Conservation (phyloP, 1,140 invertebrate genomes). For the Bursaphelenchus mucronatus region DNA sequence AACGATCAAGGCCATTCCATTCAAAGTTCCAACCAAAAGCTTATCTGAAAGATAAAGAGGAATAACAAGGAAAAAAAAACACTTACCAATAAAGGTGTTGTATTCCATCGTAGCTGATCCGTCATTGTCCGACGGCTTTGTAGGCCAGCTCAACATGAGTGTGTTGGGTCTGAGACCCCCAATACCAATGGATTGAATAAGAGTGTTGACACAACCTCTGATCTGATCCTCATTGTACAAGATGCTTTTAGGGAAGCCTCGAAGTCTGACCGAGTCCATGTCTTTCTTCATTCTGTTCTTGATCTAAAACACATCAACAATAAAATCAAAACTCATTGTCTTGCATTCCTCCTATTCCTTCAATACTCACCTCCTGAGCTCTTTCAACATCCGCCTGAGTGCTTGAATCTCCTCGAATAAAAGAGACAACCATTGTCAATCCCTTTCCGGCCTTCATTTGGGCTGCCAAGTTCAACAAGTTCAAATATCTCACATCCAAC, state of each 20-base stretch:
- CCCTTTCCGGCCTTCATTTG: constrained; percentile 68
- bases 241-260: constrained; percentile 55
- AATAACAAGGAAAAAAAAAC: background rate
- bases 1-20: constrained; percentile 58
- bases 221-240: constrained; percentile 62
- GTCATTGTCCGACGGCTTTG: constrained; percentile 69
- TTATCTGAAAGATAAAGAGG: constrained; percentile 38
- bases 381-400: constrained; percentile 37
- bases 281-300: constrained; percentile 54
- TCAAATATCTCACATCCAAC: constrained; percentile 54
- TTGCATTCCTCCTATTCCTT: background rate
- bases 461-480: constrained; percentile 54
- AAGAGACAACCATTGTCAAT: constrained; percentile 83
- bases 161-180: constrained; percentile 98
- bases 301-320: constrained; percentile 24
- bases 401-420: constrained; percentile 70
- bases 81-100: constrained; percentile 52
- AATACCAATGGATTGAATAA: constrained; percentile 85
- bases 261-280: constrained; percentile 46
- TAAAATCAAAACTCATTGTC: background rate
- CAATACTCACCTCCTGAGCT: constrained; percentile 43
- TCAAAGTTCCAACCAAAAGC: constrained; percentile 46
- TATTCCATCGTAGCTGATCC: constrained; percentile 47
- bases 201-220: constrained; percentile 70
- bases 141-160: constrained; percentile 94